A percentile compares a stretch with the other conserved stretches of the same genome.
Evolutionary conservation across 2,888 invertebrate genomes (phyloP).

Genomic region (Agrotis ipsilon): DNA sequence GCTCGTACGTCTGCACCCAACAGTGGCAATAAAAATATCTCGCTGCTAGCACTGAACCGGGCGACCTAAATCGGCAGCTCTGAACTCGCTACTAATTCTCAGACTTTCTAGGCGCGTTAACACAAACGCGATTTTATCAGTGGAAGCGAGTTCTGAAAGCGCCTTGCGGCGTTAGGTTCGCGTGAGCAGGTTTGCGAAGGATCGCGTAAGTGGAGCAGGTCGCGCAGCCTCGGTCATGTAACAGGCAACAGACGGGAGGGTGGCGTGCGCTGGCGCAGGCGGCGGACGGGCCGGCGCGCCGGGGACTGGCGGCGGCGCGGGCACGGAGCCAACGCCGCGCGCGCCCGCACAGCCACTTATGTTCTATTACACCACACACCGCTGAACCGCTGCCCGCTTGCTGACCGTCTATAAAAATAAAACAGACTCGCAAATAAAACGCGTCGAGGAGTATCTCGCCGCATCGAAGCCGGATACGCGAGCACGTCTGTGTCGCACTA

Average conservation of each 20-base stretch:
- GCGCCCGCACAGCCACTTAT: conserved; percentile 81
- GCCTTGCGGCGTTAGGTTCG: conserved; percentile 33
- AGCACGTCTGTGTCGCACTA: conserved; percentile 31
- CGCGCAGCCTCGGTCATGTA: conserved; percentile 53
- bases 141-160: conserved; percentile 62
- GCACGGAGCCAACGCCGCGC: conserved; percentile 83
- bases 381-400: conserved; percentile 71
- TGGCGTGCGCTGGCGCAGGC: conserved; percentile 39
- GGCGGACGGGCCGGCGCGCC: conserved; percentile 83
- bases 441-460: conserved; percentile 68
- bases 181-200: conserved; percentile 19
- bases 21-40: conserved; percentile 90
- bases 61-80: conserved; percentile 89
- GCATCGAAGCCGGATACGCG: conserved; percentile 55
- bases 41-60: conserved; percentile 89
- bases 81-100: conserved; percentile 75
- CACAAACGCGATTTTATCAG: conserved; percentile 63
- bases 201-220: conserved; percentile 45
- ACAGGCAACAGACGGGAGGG: conserved; percentile 50
- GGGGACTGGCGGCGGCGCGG: conserved; percentile 86
- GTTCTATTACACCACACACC: conserved; percentile 84
- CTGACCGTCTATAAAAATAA: conserved; percentile 84
- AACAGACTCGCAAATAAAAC: conserved; percentile 77
- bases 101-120: conserved; percentile 75
- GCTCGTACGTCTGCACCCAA: conserved; percentile 86